These are phyloP conservation scores for Nomia melanderi DNA, from an alignment of 1,140 invertebrate genomes.

Conservation along the genomic window DNA sequence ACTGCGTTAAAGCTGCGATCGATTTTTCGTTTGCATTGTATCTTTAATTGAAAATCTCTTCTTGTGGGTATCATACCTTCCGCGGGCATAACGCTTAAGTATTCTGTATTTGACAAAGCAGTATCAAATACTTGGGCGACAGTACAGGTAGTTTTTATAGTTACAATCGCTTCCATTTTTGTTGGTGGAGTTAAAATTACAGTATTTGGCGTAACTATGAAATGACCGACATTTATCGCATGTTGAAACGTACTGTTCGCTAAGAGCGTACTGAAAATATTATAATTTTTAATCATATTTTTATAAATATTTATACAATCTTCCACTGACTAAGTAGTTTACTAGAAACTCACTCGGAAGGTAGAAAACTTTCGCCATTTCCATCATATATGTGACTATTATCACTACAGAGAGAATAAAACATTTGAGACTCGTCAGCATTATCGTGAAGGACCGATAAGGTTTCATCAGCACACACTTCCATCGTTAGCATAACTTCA, in stretches of 20 bases:
- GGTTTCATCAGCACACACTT: constrained; percentile 74
- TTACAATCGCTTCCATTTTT: constrained; percentile 63
- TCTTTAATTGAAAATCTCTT: constrained; percentile 60
- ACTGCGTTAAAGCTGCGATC: constrained; percentile 57
- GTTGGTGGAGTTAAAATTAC: constrained; percentile 60
- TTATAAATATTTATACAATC: background rate
- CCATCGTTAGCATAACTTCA: constrained; percentile 76
- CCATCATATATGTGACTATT: constrained; percentile 67
- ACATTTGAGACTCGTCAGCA: constrained; percentile 76
- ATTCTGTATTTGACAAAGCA: constrained; percentile 57
- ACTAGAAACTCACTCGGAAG: constrained; percentile 61
- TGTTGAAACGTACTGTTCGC: background rate
- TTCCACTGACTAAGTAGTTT: background rate
- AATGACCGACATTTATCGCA: constrained; percentile 40
- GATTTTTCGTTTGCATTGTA: constrained; percentile 65
- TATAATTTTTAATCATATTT: background rate
- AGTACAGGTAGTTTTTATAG: constrained; percentile 57
- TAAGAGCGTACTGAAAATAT: constrained; percentile 40
- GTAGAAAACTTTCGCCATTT: constrained; percentile 72
- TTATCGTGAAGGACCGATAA: constrained; percentile 74
- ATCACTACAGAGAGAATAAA: constrained; percentile 76
- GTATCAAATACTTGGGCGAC: constrained; percentile 67
- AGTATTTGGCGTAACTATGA: constrained; percentile 57
- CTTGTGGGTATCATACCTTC: constrained; percentile 70
- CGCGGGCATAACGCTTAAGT: constrained; percentile 64